Conservation (phyloP, 2,797 vertebrate genomes). For the Cryptoblepharus egeriae region DNA sequence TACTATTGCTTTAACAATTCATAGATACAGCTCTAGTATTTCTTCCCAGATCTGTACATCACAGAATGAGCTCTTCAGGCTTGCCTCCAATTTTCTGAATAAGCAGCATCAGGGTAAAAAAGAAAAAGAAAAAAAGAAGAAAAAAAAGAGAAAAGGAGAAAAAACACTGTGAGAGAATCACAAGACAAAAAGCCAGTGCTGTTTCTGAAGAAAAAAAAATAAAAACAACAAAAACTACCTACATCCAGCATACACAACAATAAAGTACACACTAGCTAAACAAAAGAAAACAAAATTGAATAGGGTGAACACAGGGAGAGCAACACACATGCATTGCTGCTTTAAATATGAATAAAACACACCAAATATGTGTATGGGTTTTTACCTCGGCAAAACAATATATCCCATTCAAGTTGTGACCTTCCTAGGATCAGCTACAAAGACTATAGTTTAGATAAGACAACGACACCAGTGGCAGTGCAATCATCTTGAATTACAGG, state of each 20-base stretch:
- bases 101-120: not conserved
- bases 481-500: not conserved
- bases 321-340: no score
- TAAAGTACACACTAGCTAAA: not conserved
- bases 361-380: no score
- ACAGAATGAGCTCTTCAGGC: not conserved
- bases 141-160: no score
- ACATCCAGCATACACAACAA: not conserved
- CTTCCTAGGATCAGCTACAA: no score
- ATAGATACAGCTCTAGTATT: not conserved
- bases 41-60: not conserved
- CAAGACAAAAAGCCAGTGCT: no score
- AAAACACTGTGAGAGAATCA: not conserved
- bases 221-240: not conserved
- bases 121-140: no score
- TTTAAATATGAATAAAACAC: no score
- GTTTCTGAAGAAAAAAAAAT: not conserved
- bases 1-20: not conserved
- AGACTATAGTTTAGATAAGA: no score
- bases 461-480: not conserved
- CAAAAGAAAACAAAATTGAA: no score
- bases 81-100: not conserved
- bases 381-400: no score
- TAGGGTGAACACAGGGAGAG: no score
- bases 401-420: no score